Evolutionary conservation across 2,888 invertebrate species (phyloP).

Genomic region (Drosophila borealis): DNA sequence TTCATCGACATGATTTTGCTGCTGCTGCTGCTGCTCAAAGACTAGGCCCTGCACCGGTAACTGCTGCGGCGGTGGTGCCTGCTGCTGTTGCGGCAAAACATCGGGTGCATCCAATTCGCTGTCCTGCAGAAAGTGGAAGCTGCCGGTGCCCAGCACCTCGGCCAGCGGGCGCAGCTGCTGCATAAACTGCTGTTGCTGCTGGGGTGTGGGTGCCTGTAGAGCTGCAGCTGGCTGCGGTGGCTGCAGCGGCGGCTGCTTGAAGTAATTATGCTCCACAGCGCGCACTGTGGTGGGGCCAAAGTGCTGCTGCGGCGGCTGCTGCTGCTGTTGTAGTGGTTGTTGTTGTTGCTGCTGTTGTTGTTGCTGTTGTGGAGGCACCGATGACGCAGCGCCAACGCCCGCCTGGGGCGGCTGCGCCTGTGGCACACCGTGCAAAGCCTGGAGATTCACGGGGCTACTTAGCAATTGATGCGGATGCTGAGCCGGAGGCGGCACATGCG

Average conservation of each 20-base stretch:
- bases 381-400: conserved; percentile 44
- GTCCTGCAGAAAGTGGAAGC: conserved; percentile 94
- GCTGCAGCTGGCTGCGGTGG: conserved; percentile 47
- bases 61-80: conserved; percentile 59
- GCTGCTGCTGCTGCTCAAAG: conserved; percentile 58
- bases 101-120: conserved; percentile 94
- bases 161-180: conserved; percentile 89
- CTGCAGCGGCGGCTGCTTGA: conserved; percentile 82
- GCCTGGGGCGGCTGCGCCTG: conserved; percentile 53
- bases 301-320: conserved; percentile 30
- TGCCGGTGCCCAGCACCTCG: conserved; percentile 91
- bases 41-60: conserved; percentile 68
- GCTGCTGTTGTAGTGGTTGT: conserved; percentile 53
- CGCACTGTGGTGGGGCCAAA: conserved; percentile 87
- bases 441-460: conserved; percentile 74
- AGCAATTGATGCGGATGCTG: conserved; percentile 72
- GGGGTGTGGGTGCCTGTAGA: conserved; percentile 85
- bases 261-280: conserved; percentile 88
- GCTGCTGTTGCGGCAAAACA: conserved; percentile 60
- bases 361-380: conserved; percentile 21
- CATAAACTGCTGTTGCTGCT: conserved; percentile 87
- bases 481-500: conserved; percentile 37
- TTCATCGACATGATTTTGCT: conserved; percentile 70
- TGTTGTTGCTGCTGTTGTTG: conserved; percentile 44
- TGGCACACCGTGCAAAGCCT: conserved; percentile 60